Conservation (phyloP, 2,113 vertebrate species). For the Hyperopisus bebe region DNA sequence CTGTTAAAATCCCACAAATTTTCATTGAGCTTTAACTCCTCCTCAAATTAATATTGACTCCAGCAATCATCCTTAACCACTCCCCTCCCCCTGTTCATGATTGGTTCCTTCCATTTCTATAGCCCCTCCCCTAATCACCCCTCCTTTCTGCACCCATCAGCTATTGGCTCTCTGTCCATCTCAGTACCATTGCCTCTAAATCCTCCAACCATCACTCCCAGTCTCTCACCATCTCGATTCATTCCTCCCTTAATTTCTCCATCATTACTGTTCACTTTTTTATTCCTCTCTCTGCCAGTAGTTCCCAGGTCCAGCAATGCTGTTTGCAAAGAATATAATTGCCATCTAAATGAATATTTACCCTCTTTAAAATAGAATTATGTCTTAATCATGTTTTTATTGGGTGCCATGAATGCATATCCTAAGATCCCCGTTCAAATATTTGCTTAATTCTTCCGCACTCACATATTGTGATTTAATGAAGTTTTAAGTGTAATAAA, state of each 20-base stretch:
- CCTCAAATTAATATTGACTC: background rate
- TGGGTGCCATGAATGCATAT: conserved; percentile 41
- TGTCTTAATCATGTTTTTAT: conserved; percentile 57
- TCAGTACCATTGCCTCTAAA: background rate
- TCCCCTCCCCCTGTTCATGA: background rate
- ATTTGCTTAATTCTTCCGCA: conserved; percentile 54
- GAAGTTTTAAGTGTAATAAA: conserved; percentile 57
- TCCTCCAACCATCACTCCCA: background rate
- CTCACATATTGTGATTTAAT: conserved; percentile 55
- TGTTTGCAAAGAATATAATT: conserved; percentile 15
- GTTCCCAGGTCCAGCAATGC: background rate
- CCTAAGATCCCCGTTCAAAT: conserved; percentile 41
- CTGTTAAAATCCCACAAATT: background rate
- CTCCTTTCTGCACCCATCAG: background rate
- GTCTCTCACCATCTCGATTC: background rate
- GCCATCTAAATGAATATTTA: conserved; percentile 43
- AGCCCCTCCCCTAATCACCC: background rate
- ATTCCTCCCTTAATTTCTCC: background rate
- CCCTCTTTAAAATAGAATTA: conserved; percentile 42
- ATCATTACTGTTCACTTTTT: background rate
- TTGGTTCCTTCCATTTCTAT: background rate
- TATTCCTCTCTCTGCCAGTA: background rate
- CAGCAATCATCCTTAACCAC: background rate
- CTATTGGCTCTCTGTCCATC: background rate
- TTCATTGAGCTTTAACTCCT: background rate